These are phyloP conservation scores for Antigone vipio DNA, from an alignment of 2,113 vertebrate genomes.

Conservation along the genomic window DNA sequence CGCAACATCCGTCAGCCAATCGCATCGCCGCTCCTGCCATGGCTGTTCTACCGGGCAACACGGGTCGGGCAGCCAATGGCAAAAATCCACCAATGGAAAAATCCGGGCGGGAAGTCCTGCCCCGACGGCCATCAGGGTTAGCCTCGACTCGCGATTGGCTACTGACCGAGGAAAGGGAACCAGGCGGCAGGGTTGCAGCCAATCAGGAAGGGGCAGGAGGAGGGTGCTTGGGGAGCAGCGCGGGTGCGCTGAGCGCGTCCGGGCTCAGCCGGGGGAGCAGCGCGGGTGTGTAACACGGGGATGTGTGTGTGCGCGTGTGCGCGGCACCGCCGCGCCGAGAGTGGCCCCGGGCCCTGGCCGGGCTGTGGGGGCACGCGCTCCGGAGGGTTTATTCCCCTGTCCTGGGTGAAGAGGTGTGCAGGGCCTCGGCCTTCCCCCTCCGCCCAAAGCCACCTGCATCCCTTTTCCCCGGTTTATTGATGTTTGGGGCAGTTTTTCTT, in stretches of 20 bases:
- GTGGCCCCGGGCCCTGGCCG: too few relatives aligned
- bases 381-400: too few relatives aligned
- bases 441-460: background rate
- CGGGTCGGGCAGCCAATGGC: background rate
- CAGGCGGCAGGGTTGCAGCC: background rate
- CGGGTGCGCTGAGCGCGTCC: background rate
- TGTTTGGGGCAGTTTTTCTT: too few relatives aligned
- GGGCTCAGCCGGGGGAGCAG: background rate
- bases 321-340: too few relatives aligned
- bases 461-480: background rate
- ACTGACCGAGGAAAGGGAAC: fast-evolving
- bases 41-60: background rate
- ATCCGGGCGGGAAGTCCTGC: fast-evolving
- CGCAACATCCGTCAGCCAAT: background rate
- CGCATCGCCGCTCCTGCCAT: background rate
- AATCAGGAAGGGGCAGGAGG: background rate
- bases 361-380: too few relatives aligned
- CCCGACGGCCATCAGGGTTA: fast-evolving
- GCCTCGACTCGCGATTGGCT: background rate
- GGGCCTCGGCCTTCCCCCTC: too few relatives aligned
- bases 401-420: too few relatives aligned
- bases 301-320: too few relatives aligned
- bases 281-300: too few relatives aligned
- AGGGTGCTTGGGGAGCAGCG: fast-evolving
- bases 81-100: background rate